Conservation (phyloP, 2,797 vertebrate species). For the Hippocampus kuda region DNA sequence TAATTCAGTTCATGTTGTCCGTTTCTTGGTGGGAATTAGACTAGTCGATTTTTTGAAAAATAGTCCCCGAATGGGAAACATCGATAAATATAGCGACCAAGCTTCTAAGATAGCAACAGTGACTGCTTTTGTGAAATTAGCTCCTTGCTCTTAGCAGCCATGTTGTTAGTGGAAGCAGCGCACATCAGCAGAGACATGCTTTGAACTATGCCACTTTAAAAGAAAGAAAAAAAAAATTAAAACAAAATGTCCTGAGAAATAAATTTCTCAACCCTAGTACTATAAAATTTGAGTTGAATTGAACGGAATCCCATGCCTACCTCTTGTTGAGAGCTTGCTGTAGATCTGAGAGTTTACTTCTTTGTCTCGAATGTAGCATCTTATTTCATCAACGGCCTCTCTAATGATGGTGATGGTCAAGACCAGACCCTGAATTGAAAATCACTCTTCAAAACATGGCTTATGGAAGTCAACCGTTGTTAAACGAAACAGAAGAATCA, state of each 20-base stretch:
- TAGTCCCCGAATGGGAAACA: neutral
- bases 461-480: neutral
- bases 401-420: conserved; percentile 84
- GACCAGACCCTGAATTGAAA: conserved; percentile 80
- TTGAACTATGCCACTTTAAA: neutral
- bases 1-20: neutral
- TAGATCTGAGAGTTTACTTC: conserved; percentile 99
- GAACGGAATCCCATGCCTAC: conserved; percentile 52
- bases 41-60: neutral
- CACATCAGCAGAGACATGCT: neutral
- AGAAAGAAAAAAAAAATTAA: neutral
- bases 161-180: neutral
- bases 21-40: neutral
- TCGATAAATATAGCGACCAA: neutral
- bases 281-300: neutral
- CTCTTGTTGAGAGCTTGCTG: conserved; percentile 93
- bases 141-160: neutral
- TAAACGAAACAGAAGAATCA: neutral
- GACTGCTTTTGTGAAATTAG: neutral
- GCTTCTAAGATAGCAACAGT: neutral
- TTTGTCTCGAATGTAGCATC: conserved; percentile 91
- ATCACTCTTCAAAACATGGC: neutral
- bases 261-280: neutral
- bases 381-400: conserved; percentile 91
- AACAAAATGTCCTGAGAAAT: neutral